These are phyloP conservation scores for Eristalis tenax DNA, from an alignment of 2,888 invertebrate genomes.

Conservation along the genomic window DNA sequence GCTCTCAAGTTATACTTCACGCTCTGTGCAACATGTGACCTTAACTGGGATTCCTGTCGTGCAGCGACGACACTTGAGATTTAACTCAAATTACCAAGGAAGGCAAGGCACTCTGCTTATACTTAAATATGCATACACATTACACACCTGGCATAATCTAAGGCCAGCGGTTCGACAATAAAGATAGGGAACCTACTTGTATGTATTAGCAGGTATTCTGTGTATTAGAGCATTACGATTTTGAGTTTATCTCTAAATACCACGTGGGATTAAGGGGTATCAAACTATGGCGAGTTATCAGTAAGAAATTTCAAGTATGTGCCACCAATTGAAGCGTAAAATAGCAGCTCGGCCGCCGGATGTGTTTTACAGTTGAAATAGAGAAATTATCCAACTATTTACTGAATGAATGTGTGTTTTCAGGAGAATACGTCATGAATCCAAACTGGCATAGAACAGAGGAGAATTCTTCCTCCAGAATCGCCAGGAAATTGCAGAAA, in stretches of 20 bases:
- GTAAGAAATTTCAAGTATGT: no score
- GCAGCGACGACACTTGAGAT: background rate
- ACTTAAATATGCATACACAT: background rate
- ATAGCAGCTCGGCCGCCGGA: background rate
- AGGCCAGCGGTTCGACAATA: background rate
- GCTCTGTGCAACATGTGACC: background rate
- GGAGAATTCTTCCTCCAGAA: no score
- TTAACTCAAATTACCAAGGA: background rate
- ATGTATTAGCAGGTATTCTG: background rate
- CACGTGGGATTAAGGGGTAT: background rate
- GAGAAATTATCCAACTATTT: background rate
- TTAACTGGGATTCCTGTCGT: background rate
- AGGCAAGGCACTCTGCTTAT: background rate
- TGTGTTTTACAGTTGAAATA: background rate
- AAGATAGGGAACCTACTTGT: background rate
- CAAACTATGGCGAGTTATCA: background rate
- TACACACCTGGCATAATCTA: background rate
- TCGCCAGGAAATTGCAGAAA: no score
- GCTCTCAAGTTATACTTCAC: background rate
- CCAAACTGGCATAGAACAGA: no score
- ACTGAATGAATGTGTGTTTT: background rate
- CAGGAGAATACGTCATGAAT: background rate
- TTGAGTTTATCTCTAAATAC: background rate
- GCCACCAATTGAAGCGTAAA: background rate
- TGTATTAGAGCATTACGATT: background rate